Evolutionary conservation across 1,140 invertebrate species (phyloP).

Genomic region (Temnothorax curvispinosus): DNA sequence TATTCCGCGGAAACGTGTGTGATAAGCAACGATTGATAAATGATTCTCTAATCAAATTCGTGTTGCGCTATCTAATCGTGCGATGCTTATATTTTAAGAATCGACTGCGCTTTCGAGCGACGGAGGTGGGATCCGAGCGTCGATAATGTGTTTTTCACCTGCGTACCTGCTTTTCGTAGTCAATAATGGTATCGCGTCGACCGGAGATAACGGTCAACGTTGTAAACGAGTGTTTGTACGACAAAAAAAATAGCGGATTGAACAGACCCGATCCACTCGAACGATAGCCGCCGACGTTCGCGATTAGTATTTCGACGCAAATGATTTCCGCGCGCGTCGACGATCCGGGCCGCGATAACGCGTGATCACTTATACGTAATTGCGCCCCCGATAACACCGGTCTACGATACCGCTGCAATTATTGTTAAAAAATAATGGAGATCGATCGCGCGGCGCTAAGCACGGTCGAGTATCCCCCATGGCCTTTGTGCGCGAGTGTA

Average conservation of each 20-base stretch:
- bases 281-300: background rate
- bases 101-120: background rate
- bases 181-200: constrained; percentile 26
- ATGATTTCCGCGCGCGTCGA: background rate
- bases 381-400: constrained; percentile 16
- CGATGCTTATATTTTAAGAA: constrained; percentile 19
- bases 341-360: constrained; percentile 15
- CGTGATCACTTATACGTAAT: background rate
- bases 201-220: background rate
- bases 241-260: background rate
- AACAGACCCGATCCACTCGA: constrained; percentile 7
- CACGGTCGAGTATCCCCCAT: background rate
- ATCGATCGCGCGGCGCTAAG: constrained; percentile 28
- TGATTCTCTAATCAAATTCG: constrained; percentile 30
- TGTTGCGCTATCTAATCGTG: background rate
- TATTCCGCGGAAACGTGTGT: background rate
- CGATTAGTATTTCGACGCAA: constrained; percentile 8
- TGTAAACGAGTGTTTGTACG: background rate
- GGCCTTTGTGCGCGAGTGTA: constrained; percentile 38
- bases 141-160: constrained; percentile 24
- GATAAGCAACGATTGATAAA: constrained; percentile 55
- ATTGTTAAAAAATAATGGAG: constrained; percentile 56
- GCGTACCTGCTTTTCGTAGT: constrained; percentile 49
- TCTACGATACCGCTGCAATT: constrained; percentile 29
- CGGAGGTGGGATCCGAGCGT: background rate